Evolutionary conservation across 2,113 vertebrate genomes (phyloP), one percentile per base, ranked within the genome.

Genomic region (Callospermophilus lateralis): DNA sequence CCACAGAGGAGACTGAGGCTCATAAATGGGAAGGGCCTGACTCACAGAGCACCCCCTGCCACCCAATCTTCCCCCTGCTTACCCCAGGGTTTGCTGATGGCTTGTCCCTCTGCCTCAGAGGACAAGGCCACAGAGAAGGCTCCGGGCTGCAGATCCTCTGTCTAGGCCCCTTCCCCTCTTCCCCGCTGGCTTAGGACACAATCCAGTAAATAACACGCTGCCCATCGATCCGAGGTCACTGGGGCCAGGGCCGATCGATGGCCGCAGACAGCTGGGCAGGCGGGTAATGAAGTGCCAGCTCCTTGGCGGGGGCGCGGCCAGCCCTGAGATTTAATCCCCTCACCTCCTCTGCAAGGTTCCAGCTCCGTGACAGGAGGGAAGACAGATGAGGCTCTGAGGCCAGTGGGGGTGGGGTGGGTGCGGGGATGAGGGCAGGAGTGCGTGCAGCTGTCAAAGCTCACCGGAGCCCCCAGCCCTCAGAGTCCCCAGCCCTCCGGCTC

Each of bases 271-370:
- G 98, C 98, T 97, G 98, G 98, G 97, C 98, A 96, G 80, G 98
- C 96, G 17, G 96, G 98, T 98, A 98, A 99, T 98, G 96, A 98
- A 99, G 98, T 98, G 87, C 96, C 90, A 94, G 97, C 97, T 98
- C 97, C 98, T 96, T 51, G 12, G 95, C 0, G 5, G 97, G 97
- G 98, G 96, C 19, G 61, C 81, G 0, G 45, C 96, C 63, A 93
- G 89, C 95, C 8, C 92, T 97, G 95, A 98, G 98, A 98, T 98
- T 98, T 98, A 98, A 99, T 98, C 97, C 98, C 98, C 87, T 97
- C 28, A 90, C 97, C 98, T 89, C 51, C 95, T 96, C 76, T 76
- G 92, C 96, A 94, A 95, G 93, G 97, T 97, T 97, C 97, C 92
- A 94, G 97, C 96, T 6, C 79, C 5, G 96, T 98, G 98, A 97